Percentiles rank a stretch among this genome's conserved stretches.
Evolutionary conservation across 1,140 invertebrate species (phyloP).

Genomic region (Vollenhovia emeryi): DNA sequence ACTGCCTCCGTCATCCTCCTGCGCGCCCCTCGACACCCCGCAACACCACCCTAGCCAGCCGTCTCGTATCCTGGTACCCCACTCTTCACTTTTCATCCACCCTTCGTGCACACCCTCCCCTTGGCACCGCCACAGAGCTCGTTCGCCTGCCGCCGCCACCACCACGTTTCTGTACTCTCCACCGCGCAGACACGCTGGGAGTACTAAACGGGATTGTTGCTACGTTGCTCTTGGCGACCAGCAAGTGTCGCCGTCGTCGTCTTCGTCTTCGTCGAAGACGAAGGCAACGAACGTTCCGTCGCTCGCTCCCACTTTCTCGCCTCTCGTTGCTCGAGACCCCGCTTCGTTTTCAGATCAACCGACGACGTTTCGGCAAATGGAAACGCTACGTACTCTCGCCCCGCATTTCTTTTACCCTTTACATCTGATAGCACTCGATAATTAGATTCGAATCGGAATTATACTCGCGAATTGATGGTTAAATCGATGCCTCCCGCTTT

Average conservation of each 20-base stretch:
- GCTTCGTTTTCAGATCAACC: slow-evolving; percentile 50
- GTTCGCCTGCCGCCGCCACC: slow-evolving; percentile 46
- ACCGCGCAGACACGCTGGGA: slow-evolving; percentile 73
- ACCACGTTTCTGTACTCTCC: slow-evolving; percentile 57
- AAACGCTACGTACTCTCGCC: neutral
- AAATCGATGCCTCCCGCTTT: neutral
- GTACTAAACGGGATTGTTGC: slow-evolving; percentile 82
- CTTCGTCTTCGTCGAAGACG: slow-evolving; percentile 63
- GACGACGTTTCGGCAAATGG: slow-evolving; percentile 22
- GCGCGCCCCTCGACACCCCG: slow-evolving; percentile 71
- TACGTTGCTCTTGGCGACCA: slow-evolving; percentile 83
- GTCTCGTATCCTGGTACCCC: slow-evolving; percentile 71
- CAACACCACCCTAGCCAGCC: slow-evolving; percentile 73
- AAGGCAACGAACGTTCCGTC: slow-evolving; percentile 50
- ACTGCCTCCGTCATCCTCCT: slow-evolving; percentile 58
- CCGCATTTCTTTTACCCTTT: slow-evolving; percentile 8
- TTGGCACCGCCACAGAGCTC: slow-evolving; percentile 56
- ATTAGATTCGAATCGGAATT: slow-evolving; percentile 33
- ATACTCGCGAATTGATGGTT: slow-evolving; percentile 41
- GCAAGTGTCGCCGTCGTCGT: slow-evolving; percentile 74
- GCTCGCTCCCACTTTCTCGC: neutral
- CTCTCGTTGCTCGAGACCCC: slow-evolving; percentile 13
- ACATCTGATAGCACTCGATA: slow-evolving; percentile 20
- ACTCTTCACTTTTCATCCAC: slow-evolving; percentile 68
- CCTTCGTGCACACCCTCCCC: slow-evolving; percentile 66